Percentiles rank a stretch among this genome's conserved stretches.
Conservation (phyloP, 2,797 vertebrate genomes). For the Rhodeus uyekii region DNA sequence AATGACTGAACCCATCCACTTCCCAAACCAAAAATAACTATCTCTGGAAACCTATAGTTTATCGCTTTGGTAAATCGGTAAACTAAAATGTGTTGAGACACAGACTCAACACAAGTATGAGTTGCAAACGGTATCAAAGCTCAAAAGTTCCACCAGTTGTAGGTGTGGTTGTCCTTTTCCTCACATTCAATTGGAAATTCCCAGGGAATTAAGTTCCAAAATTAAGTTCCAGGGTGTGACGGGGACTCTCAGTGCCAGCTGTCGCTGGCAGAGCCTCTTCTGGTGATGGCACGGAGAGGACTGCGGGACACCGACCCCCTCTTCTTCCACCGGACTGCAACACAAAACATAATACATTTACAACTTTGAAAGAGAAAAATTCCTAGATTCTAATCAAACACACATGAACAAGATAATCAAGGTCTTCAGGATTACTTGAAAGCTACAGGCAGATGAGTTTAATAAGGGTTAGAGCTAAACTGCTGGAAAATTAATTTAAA, state of each 20-base stretch:
- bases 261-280: conserved; percentile 72
- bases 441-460: neutral
- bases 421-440: neutral
- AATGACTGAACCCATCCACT: neutral
- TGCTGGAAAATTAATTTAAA: neutral
- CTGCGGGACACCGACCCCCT: conserved; percentile 75
- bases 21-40: conserved; percentile 9
- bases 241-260: conserved; percentile 70
- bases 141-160: conserved; percentile 36
- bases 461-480: neutral
- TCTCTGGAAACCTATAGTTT: neutral
- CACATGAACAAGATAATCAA: neutral
- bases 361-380: conserved; percentile 32
- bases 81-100: conserved; percentile 28
- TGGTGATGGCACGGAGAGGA: conserved; percentile 73
- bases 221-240: conserved; percentile 19
- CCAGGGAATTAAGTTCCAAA: conserved; percentile 50
- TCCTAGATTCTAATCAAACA: too few species aligned
- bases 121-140: conserved; percentile 15
- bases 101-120: neutral
- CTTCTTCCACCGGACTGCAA: conserved; percentile 79
- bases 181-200: conserved; percentile 18
- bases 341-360: neutral
- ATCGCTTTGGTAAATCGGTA: conserved; percentile 19
- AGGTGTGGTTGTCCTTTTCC: conserved; percentile 42